Base-by-base conservation (phyloP, 2,888 invertebrate species). In the Bombylius major region DNA sequence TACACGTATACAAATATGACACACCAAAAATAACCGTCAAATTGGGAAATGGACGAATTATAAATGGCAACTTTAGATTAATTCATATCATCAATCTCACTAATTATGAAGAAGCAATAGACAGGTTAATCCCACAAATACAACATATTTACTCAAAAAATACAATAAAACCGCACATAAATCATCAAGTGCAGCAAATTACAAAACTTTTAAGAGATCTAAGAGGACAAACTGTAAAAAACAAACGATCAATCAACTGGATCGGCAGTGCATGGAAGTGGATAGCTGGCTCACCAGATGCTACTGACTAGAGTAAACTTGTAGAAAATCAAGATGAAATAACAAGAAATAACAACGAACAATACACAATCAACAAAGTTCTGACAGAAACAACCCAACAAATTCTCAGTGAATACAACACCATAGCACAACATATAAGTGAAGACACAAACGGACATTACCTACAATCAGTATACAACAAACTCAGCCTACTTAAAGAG, bases 191-290 rank as follows among this genome's bases (percentile, higher is more conserved):
- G 9, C 6, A 51, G 6, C 51, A 51, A 36, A 51, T 36, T 14
- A 5, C 9, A 36, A 39, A 36, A 36, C 12, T 42, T n/a, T 14
- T 51, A 11, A 13, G 7, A 11, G 14, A 51, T 12, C 51, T 52
- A 14, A 39, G 13, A 44, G 48, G 48, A 23, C n/a, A 32, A n/a
- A 13, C 44, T 12, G 13, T 7, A 9, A 42, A 44, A 52, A 42
- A 12, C 23, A 12, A n/a, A n/a, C 36, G 52, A 44, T 52, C 44
- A 9, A 44, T 52, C 42, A 39, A 52, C 23, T 52, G 52, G 52
- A 5, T 52, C 6, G 52, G 52, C 9, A n/a, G 44, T n/a, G 52
- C 52, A 9, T 52, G 52, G 45, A 52, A 52, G 12, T 48, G 48
- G 48, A 12, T 48, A 12, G 23, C 23, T 6, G 48, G 48, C 7